Evolutionary conservation across 1,140 invertebrate species (phyloP), one percentile per base, ranked within the genome.

Genomic region (Drosophila melanica): DNA sequence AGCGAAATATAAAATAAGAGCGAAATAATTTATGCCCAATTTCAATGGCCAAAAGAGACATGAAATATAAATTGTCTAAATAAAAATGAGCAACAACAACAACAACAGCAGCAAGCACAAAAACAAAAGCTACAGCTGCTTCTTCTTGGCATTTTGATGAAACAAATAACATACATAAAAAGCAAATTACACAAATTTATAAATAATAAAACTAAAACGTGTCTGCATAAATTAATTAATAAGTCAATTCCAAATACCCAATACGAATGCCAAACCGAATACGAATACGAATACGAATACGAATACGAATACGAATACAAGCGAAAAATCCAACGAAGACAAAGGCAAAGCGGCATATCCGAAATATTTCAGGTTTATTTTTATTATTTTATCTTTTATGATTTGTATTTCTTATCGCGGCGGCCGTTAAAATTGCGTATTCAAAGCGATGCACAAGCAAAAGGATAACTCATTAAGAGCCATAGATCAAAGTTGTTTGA

Each of bases 151-250:
- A 18, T 64, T 44, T 55, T 71, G 20, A 45, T 64, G 69, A 72
- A 72, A 59, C 54, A 68, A 67, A 73, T 67, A 72, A 72, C 60
- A 58, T 51, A 75, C 59, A 72, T 55, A 67, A 60, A 77, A 75
- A 67, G 70, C 84, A 90, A 87, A 87, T 87, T 87, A 90, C 85
- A 89, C 85, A 84, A 80, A 89, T 89, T 89, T 90, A 75, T 73
- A 89, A 89, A 89, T 90, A 89, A 89, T 89, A 89, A 90, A 89
- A 89, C 84, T 89, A 90, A 91, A 91, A 91, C 90, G 90, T 91
- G 90, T 91, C 77, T 91, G 90, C 90, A 91, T 91, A 91, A 91
- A 91, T 91, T 91, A 91, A 91, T 91, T 91, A 91, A 91, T 91
- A 91, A 91, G 81, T 86, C 81, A 84, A 90, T 76, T 87, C 44